These are phyloP conservation scores for Brachyhypopomus occidentalis DNA, from an alignment of 2,113 vertebrate species.

Conservation along the genomic window DNA sequence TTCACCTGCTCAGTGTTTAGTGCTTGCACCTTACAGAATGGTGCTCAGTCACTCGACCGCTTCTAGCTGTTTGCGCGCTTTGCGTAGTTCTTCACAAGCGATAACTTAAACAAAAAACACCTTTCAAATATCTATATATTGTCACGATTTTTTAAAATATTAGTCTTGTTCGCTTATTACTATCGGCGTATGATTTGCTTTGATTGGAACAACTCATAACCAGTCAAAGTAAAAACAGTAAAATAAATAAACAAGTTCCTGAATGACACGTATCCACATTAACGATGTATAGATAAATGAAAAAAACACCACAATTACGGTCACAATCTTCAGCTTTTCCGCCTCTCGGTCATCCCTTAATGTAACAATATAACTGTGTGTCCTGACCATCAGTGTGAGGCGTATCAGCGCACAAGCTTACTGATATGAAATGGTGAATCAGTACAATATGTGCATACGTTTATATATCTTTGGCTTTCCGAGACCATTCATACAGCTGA, in stretches of 20 bases:
- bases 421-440: conserved; percentile 27
- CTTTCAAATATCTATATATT: background rate
- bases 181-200: background rate
- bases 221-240: background rate
- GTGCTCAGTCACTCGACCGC: conserved; percentile 12
- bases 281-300: too few relatives aligned
- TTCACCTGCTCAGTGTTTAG: conserved; percentile 9
- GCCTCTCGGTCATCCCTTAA: background rate
- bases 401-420: conserved; percentile 21
- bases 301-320: background rate
- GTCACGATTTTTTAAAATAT: background rate
- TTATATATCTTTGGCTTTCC: background rate
- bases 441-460: conserved; percentile 32
- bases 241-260: background rate
- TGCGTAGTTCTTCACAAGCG: background rate
- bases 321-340: background rate
- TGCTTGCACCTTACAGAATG: background rate
- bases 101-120: background rate
- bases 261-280: too few relatives aligned
- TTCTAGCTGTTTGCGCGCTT: background rate
- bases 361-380: background rate
- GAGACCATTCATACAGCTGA: conserved; percentile 26
- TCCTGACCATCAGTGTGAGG: conserved; percentile 19
- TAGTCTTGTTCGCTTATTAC: background rate
- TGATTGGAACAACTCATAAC: background rate